Evolutionary conservation across 2,888 invertebrate genomes (phyloP).

Genomic region (Reticulitermes lucifugus): DNA sequence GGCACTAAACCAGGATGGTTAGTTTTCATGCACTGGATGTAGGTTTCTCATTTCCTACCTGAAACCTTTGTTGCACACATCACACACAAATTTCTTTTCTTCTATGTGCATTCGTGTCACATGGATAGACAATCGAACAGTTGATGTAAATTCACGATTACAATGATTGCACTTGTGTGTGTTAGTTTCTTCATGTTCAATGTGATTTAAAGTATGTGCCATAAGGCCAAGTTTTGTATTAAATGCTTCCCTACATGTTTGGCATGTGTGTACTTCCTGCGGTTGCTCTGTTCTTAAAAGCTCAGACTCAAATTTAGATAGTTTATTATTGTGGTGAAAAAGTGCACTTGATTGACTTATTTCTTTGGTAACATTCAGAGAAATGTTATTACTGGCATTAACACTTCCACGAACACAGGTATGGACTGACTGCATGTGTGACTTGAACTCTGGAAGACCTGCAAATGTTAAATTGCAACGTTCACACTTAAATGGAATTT

Average conservation of each 20-base stretch:
- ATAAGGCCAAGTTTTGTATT: constrained; percentile 41
- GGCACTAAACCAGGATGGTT: too few species aligned
- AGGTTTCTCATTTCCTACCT: constrained; percentile 11
- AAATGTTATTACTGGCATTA: background rate
- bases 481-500: constrained; percentile 46
- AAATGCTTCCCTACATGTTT: constrained; percentile 37
- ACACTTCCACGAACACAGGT: background rate
- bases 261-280: constrained; percentile 20
- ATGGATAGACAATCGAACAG: constrained; percentile 41
- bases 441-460: constrained; percentile 37
- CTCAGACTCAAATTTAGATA: background rate
- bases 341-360: background rate
- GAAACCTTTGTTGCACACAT: constrained; percentile 47
- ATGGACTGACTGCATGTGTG: constrained; percentile 34
- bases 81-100: constrained; percentile 38
- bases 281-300: background rate
- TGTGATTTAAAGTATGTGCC: constrained; percentile 44
- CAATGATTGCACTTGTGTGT: constrained; percentile 35
- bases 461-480: constrained; percentile 19
- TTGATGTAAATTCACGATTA: constrained; percentile 42
- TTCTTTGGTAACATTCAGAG: background rate
- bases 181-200: constrained; percentile 23
- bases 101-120: constrained; percentile 42
- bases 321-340: background rate
- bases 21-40: too few species aligned